Evolutionary conservation across 2,888 invertebrate species (phyloP).

Genomic region (Uropetala carovei): DNA sequence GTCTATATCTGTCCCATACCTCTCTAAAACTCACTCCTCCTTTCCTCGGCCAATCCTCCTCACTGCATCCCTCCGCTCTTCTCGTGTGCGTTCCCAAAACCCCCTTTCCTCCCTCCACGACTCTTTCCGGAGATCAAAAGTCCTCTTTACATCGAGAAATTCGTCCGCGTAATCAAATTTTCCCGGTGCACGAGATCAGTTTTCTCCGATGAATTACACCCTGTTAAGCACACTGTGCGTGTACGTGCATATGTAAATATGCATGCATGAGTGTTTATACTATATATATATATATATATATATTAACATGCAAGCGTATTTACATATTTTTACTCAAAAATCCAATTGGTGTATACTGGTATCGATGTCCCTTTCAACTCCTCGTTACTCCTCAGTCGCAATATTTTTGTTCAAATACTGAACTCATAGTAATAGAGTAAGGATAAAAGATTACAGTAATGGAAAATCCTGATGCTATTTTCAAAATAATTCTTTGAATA

Average conservation of each 20-base stretch:
- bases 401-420: too few relatives aligned
- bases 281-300: too few relatives aligned
- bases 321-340: too few relatives aligned
- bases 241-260: not conserved
- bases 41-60: not conserved
- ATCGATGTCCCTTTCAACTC: too few relatives aligned
- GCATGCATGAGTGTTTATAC: too few relatives aligned
- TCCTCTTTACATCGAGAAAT: not conserved
- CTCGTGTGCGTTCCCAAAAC: conserved; percentile 18
- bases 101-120: conserved; percentile 11
- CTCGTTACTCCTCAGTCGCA: too few relatives aligned
- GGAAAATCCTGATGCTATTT: too few relatives aligned
- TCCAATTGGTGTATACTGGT: too few relatives aligned
- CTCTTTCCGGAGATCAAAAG: conserved; percentile 20
- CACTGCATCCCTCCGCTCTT: not conserved
- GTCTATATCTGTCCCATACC: not conserved
- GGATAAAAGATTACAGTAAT: too few relatives aligned
- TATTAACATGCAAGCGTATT: too few relatives aligned
- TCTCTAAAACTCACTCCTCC: not conserved
- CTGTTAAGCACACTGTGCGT: not conserved
- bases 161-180: conserved; percentile 28
- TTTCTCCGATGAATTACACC: not conserved
- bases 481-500: too few relatives aligned
- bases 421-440: too few relatives aligned
- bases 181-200: not conserved